Conservation (phyloP, 2,113 vertebrate genomes). For the Phasianus colchicus region DNA sequence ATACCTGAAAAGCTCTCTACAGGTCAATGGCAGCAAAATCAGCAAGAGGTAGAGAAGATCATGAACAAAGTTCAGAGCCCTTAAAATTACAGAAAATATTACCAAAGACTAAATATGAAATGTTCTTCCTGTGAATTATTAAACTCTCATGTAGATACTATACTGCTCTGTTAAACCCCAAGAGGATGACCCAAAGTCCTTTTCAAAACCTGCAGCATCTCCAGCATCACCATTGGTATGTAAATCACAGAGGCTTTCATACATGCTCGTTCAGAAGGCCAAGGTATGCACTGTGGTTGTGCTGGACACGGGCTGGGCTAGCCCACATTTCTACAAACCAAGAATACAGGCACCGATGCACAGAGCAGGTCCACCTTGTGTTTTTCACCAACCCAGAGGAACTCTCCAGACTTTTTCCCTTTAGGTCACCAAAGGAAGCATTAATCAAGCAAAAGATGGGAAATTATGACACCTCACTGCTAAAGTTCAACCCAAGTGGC, state of each 20-base stretch:
- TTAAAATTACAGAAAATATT: neutral
- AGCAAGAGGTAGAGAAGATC: neutral
- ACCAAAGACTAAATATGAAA: neutral
- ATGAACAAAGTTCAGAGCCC: neutral
- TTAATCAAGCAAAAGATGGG: slow-evolving; percentile 83
- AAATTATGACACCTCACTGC: slow-evolving; percentile 80
- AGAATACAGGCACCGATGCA: neutral
- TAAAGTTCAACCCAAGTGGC: slow-evolving; percentile 72
- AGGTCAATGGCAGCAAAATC: neutral
- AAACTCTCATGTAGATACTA: neutral
- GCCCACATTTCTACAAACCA: slow-evolving; percentile 8
- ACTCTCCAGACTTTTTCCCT: slow-evolving; percentile 74
- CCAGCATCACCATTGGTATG: neutral
- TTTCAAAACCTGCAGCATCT: neutral
- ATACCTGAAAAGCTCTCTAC: neutral
- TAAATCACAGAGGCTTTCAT: neutral
- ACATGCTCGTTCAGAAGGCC: neutral
- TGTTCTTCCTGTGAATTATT: neutral
- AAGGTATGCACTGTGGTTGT: neutral
- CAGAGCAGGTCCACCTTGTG: neutral
- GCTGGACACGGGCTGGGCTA: neutral
- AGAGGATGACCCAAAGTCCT: neutral
- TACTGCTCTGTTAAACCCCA: neutral
- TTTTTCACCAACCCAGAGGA: slow-evolving; percentile 64
- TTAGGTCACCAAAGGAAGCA: slow-evolving; percentile 80